Base-by-base conservation (phyloP, 2,113 vertebrate genomes). In the Mastomys coucha region DNA sequence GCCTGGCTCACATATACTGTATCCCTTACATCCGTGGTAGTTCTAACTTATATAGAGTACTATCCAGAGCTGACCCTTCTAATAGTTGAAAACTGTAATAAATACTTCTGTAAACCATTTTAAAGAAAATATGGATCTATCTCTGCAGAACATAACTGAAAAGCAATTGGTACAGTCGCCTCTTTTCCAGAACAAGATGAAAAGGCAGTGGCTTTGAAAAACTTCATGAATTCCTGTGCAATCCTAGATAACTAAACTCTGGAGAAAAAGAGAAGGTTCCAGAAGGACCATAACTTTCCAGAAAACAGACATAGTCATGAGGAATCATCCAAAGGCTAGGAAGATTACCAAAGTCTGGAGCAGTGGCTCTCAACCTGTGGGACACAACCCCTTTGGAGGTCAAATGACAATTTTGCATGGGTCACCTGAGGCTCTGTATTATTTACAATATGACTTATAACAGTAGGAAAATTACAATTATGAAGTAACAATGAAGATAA, bases 221-320 rank as follows among this genome's bases (percentile, higher is more conserved):
- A 97, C 98, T 99, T 56, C 98, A 99, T 0, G 99, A 99, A 81
- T 99, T 99, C 69, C 97, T 99, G 33, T 98, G 98, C 69, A 99
- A 99, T 89, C 98, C 99, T 91, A 98, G 87, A 99, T 99, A 99
- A 98, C 98, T 58, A 82, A 82, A 58, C 2, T 58, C 22, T 58
- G 0, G 20, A 58, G 36, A 53, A 14, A 58, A 58, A 81, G 33
- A 81, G n/a, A 82, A 82, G 19, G 20, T 82, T 58, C 99, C 97
- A 99, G 99, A 94, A 99, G 99, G 98, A 99, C 99, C 95, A 99
- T 99, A 99, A 99, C 99, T 42, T 99, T 99, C 99, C 17, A 98
- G 99, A 91, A 99, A 53, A 70, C 70, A 10, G 20, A 19, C 45
- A 9, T 45, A 88, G 45, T 99, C 0, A 98, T 99, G 78, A 99